Evolutionary conservation across 2,797 vertebrate species (phyloP).

Genomic region (Megalops cyprinoides): DNA sequence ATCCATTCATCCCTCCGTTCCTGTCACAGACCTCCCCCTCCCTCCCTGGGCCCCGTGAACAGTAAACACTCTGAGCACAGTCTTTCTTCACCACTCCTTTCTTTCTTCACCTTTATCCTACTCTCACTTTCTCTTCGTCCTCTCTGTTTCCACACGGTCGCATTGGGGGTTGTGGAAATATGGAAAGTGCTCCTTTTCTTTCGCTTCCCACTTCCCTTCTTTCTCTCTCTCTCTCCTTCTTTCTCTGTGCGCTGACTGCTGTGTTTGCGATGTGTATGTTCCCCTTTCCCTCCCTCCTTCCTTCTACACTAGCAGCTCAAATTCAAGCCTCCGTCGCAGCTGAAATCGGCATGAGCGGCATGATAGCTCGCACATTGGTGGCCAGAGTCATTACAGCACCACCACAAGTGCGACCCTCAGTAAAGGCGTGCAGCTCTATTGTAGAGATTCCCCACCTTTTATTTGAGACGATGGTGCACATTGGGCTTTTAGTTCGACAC

Average conservation of each 20-base stretch:
- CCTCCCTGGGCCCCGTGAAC: neutral
- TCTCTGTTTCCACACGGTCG: no score
- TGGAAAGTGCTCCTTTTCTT: conserved; percentile 12
- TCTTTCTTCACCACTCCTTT: conserved; percentile 40
- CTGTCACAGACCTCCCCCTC: conserved; percentile 34
- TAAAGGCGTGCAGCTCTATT: no score
- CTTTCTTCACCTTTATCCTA: conserved; percentile 49
- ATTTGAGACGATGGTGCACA: neutral
- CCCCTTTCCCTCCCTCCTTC: conserved; percentile 28
- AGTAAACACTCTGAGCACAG: neutral
- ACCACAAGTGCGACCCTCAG: neutral
- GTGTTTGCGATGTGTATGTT: neutral
- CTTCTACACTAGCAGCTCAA: conserved; percentile 56
- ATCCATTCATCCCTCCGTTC: conserved; percentile 42
- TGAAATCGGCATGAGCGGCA: neutral
- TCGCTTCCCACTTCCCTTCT: conserved; percentile 11
- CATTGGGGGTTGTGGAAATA: no score
- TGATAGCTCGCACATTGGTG: neutral
- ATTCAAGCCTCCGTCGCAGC: conserved; percentile 19
- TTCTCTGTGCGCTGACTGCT: neutral
- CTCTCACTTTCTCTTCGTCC: conserved; percentile 39
- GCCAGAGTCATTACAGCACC: neutral
- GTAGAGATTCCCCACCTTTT: neutral
- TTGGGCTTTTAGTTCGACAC: neutral
- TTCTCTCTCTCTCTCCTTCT: conserved; percentile 11